Percentiles rank a stretch among this genome's conserved stretches.
These are phyloP conservation scores for Pyrrhia umbra DNA, from an alignment of 2,888 invertebrate genomes.

Conservation along the genomic window DNA sequence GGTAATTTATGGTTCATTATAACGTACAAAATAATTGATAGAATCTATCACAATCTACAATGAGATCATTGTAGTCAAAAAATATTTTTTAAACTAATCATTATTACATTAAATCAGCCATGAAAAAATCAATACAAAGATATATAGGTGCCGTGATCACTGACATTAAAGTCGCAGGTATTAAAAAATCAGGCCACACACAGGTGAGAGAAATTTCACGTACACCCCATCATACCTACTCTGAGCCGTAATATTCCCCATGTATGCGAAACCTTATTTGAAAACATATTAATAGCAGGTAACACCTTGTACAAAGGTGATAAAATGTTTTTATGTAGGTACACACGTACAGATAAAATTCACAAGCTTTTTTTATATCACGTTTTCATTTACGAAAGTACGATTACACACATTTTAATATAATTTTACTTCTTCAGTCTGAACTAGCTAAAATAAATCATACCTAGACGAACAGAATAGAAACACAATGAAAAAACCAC, in stretches of 20 bases:
- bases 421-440: too few relatives aligned
- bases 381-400: neutral
- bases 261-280: neutral
- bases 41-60: too few relatives aligned
- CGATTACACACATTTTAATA: neutral
- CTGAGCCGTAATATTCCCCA: neutral
- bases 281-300: conserved; percentile 8
- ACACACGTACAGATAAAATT: neutral
- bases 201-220: conserved; percentile 4
- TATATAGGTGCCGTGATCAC: neutral
- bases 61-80: too few relatives aligned
- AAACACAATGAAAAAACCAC: neutral
- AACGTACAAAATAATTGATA: too few relatives aligned
- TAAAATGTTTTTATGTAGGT: conserved; percentile 17
- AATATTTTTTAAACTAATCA: neutral
- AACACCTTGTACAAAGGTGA: neutral
- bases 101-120: neutral
- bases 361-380: neutral
- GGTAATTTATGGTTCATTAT: too few relatives aligned
- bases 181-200: conserved; percentile 14
- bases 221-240: neutral
- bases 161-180: neutral
- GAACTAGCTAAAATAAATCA: too few relatives aligned
- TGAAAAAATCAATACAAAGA: neutral
- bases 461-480: too few relatives aligned